Evolutionary conservation across 2,888 invertebrate genomes (phyloP), one percentile per base, ranked within the genome.

Genomic region (Melipona bicolor): DNA sequence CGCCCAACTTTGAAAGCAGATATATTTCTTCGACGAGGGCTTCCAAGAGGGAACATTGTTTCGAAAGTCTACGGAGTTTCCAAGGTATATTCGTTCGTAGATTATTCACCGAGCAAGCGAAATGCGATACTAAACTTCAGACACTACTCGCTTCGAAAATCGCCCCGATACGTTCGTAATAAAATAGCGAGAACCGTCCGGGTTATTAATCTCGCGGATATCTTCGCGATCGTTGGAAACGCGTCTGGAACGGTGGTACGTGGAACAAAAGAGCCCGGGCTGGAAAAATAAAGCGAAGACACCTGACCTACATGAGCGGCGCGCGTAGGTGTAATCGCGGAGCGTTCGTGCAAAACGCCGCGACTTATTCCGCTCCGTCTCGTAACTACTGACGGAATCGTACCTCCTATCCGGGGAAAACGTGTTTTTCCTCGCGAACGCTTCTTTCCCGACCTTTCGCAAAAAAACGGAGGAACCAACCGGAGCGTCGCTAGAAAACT

Each of bases 251-350:
- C 70, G 65, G 36, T 27, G 65, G 36, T 27, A 65, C 52, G 72
- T 9, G 9, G 73, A 61, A 81, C 77, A 71, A 79, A 54, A 43
- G 65, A 71, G 52, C 70, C 69, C n/a, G 52, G 54, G 36, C 71
- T 69, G 78, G 81, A 71, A 74, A 87, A 88, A 79, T 85, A 87
- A 83, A 79, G 79, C 68, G 79, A 75, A 86, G 79, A 77, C 85
- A 78, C 84, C 84, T 84, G 89, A 88, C 89, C 89, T 78, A 88
- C 62, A 88, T 88, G 77, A 76, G 79, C 70, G 75, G 50, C 78
- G 83, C 81, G 86, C 73, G 81, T 77, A 83, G 76, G 84, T 82
- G 79, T 86, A 86, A 88, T 81, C 77, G 86, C 81, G 69, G 76
- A 75, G 83, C 77, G 84, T 75, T 88, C 77, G 77, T 65, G 81